Evolutionary conservation across 2,888 invertebrate genomes (phyloP), one percentile per base, ranked within the genome.

Genomic region (Lepidochrysops patricia): DNA sequence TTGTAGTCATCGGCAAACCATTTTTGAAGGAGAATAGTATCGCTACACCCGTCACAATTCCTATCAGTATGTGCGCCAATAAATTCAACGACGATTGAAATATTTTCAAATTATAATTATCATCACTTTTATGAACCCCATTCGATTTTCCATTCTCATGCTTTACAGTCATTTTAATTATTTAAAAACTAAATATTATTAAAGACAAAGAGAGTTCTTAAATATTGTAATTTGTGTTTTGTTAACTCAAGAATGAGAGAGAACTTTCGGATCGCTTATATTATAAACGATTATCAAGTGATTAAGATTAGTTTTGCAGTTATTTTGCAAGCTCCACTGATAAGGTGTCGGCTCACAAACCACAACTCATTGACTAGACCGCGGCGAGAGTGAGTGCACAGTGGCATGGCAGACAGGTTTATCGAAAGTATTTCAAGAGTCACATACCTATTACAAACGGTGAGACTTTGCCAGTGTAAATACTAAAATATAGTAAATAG

Each of bases 41-140:
- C 1, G 63, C 57, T 4, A 75, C 62, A 27, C 77, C 79, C 1
- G 80, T 79, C 2, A 77, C 73, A 13, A 73, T 67, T 13, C 86
- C 85, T 60, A 84, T 77, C n/a, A 85, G 67, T 3, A 75, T 68
- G 62, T 84, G 81, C 3, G 77, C 73, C 19, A 84, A 56, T 27
- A 80, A 62, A 64, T 80, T 81, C 34, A 80, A 57, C 2, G 76
- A 64, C 1, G 77, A 74, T 50, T 76, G 72, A 57, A 79, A 77
- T 48, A 80, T 74, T 49, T 70, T 76, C 9, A 84, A 60, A 1
- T 67, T 68, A 60, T 79, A 76, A 58, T 32, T 58, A 6, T 37
- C 61, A 7, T 19, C 26, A 27, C 32, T 54, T 12, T 52, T 52
- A 3, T 52, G 15, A 5, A 52, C 54, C 4, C 15, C 29, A 19